Percentiles rank a stretch among this genome's conserved stretches.
These are phyloP conservation scores for Erynnis tages DNA, from an alignment of 2,888 invertebrate species.

Conservation along the genomic window DNA sequence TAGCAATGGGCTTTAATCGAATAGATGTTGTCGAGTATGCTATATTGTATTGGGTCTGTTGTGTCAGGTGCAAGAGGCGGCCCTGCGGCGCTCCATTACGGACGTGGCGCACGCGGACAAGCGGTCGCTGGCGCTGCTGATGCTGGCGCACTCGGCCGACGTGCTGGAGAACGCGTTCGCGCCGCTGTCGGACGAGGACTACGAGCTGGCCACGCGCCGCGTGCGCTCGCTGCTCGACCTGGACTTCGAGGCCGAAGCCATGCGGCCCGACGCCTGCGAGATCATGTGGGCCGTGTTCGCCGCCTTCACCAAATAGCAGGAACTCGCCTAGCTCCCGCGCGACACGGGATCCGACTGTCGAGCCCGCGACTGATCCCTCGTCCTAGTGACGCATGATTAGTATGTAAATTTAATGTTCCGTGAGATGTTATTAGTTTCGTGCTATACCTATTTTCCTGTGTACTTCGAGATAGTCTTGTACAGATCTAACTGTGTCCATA, in stretches of 20 bases:
- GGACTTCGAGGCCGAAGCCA: conserved; percentile 97
- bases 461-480: conserved; percentile 15
- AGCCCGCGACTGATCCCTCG: not conserved
- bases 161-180: conserved; percentile 99
- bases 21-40: too few relatives aligned
- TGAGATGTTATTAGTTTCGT: conserved; percentile 8
- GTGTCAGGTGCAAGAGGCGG: conserved; percentile 95
- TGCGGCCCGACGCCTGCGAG: conserved; percentile 94
- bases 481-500: conserved; percentile 16
- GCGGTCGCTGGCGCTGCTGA: conserved; percentile 94
- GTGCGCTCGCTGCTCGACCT: conserved; percentile 97
- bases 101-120: conserved; percentile 99
- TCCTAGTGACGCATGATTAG: conserved; percentile 5
- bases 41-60: too few relatives aligned
- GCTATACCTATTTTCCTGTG: conserved; percentile 6
- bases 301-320: conserved; percentile 96
- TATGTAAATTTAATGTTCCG: conserved; percentile 20
- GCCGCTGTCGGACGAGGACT: conserved; percentile 97
- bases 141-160: conserved; percentile 98
- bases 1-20: too few relatives aligned
- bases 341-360: too few relatives aligned
- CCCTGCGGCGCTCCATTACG: conserved; percentile 97
- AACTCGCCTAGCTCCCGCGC: not conserved
- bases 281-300: conserved; percentile 99
- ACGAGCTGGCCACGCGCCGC: conserved; percentile 98